Evolutionary conservation across 2,113 vertebrate genomes (phyloP).

Genomic region (Acanthisitta chloris): DNA sequence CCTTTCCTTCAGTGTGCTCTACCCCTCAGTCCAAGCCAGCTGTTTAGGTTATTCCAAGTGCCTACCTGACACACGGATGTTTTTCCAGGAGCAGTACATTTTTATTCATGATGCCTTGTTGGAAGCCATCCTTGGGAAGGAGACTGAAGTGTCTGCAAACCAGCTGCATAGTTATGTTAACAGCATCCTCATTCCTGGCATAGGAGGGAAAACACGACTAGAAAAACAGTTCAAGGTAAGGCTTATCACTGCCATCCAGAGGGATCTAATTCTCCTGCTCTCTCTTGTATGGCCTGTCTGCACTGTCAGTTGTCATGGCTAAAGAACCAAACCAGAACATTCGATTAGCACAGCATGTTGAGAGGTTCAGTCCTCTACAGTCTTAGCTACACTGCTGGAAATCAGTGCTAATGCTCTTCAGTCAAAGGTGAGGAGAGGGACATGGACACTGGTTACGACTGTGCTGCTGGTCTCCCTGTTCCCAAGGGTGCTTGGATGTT

Average conservation of each 20-base stretch:
- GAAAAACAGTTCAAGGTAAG: conserved; percentile 93
- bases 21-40: background rate
- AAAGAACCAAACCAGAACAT: background rate
- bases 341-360: background rate
- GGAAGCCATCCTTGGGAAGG: conserved; percentile 91
- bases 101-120: conserved; percentile 95
- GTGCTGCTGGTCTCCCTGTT: background rate
- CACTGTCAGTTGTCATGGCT: background rate
- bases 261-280: background rate
- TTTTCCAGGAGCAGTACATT: conserved; percentile 90
- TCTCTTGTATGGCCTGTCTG: background rate
- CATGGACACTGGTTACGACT: background rate
- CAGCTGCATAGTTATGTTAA: conserved; percentile 91
- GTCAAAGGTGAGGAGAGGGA: background rate
- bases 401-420: background rate
- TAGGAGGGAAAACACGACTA: conserved; percentile 82
- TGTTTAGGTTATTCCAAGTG: background rate
- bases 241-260: background rate
- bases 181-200: conserved; percentile 87
- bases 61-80: background rate
- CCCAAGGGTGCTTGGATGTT: background rate
- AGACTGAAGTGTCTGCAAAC: conserved; percentile 86
- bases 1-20: background rate
- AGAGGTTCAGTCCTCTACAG: background rate
- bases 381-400: background rate